Evolutionary conservation across 2,113 vertebrate species (phyloP).

Genomic region (Pungitius pungitius): DNA sequence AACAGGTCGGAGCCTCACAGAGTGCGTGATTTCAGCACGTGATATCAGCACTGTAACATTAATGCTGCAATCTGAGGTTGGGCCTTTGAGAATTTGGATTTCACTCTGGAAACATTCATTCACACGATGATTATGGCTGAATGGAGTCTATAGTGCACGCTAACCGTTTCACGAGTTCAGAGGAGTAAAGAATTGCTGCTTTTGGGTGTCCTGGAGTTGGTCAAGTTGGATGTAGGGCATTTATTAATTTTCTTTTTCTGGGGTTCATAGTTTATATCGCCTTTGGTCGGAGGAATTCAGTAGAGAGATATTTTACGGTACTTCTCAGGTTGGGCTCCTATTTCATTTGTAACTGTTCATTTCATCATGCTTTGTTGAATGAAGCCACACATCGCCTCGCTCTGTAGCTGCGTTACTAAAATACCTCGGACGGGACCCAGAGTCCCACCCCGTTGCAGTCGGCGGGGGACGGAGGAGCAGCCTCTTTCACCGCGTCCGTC

Average conservation of each 20-base stretch:
- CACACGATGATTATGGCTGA: not conserved
- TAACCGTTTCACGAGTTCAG: not conserved
- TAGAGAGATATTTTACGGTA: not conserved
- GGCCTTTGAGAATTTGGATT: not conserved
- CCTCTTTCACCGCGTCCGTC: constrained; percentile 9
- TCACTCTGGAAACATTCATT: not conserved
- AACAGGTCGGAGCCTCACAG: not conserved
- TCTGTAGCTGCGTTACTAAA: not conserved
- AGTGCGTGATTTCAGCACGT: not conserved
- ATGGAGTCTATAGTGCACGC: not conserved
- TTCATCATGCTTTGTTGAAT: not conserved
- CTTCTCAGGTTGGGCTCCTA: too few relatives aligned
- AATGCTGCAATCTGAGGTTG: not conserved
- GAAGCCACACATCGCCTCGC: not conserved
- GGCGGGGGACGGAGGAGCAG: too few relatives aligned
- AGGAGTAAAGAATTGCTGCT: not conserved
- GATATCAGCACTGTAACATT: too few relatives aligned
- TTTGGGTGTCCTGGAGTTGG: not conserved
- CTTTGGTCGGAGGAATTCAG: not conserved
- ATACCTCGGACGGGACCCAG: not conserved
- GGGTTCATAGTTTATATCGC: not conserved
- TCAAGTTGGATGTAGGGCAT: not conserved
- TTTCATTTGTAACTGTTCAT: not conserved
- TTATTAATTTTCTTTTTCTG: not conserved
- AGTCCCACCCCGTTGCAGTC: too few relatives aligned